Base-by-base conservation (phyloP, 2,888 invertebrate species). In the Sinohyriopsis cumingii region DNA sequence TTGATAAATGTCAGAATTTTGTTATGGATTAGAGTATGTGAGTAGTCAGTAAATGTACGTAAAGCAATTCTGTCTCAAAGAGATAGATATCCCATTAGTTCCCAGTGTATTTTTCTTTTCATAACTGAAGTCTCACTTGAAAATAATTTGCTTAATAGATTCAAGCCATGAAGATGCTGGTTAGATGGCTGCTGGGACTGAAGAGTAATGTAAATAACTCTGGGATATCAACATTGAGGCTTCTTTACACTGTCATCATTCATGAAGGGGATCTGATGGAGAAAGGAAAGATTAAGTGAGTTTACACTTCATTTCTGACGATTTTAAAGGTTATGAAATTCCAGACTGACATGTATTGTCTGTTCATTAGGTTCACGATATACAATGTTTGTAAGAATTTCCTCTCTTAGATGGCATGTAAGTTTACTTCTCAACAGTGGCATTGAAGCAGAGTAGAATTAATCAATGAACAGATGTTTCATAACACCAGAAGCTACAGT, bases 121-220 rank as follows among this genome's bases (percentile, higher is more conserved):
- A 45, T 12, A 45, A 45, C 1, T 45, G 12, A 12, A 12, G 12
- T 45, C 56, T 22, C 19, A 20, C 5, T 22, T 55, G n/a, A 28
- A 28, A 55, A n/a, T 69, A 53, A 55, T 63, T 60, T 73, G 55
- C 61, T 73, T 81, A 73, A 45, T 75, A 93, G 92, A 86, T 92
- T 68, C 97, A 97, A 90, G 98, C 96, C 0, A 93, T 98, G 84
- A 99, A 99, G 91, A 94, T 97, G 76, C 96, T 99, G 95, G 97
- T 97, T 0, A 93, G 98, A 63, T 98, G 98, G 98, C 91, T 98
- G 59, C 91, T 97, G 56, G 98, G 98, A 0, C 91, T 98, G 67
- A 96, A 96, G 90, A 84, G 81, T 66, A 85, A 86, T 69, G 78
- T 82, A 9, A 84, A 83, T 76, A 86, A 86, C 74, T 86, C 86